Base-by-base conservation (phyloP, 2,113 vertebrate genomes). In the Cynopterus brachyotis region DNA sequence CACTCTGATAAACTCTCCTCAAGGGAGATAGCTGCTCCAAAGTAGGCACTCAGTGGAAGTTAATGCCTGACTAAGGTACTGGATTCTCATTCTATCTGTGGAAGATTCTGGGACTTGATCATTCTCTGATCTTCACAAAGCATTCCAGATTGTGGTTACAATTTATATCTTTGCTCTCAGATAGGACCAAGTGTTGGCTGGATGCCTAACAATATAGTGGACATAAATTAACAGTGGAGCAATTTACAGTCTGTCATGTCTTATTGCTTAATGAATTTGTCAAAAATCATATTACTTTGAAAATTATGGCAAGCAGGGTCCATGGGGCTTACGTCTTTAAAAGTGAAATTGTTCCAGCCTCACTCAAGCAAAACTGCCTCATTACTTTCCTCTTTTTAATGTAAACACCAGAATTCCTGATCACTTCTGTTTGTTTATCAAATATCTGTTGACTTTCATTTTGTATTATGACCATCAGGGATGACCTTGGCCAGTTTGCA, bases 181-280 rank as follows among this genome's bases (percentile, higher is more conserved):
- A 97, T 92, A 91, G 78, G 81, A 96, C 64, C 89, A 79, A 76
- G 15, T 53, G 84, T 97, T 98, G 97, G 97, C 97, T 95, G 91
- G 32, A 22, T 96, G 95, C 97, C 97, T 95, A 97, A 96, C 89
- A 96, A 93, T 95, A 97, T 78, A 96, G 91, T 95, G 91, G 96
- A 97, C 94, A 93, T 97, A 97, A 98, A 97, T 97, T 98, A 96
- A 83, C 91, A 97, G 50, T 55, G 55, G 73, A 97, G 91, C 97
- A 96, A 97, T 98, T 98, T 97, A 96, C 93, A 97, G 85, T 96
- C 97, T 97, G 94, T 97, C 97, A 95, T 97, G 81, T 97, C 97
- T 97, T 97, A 96, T 96, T 97, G 96, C 96, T 97, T 97, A 98
- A 98, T 97, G 97, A 98, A 97, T 97, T 98, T 98, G 97, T 98